phyloP scores from a whole-genome alignment of 1,140 invertebrate genomes.

The Stegodyphus dumicola region DNA sequence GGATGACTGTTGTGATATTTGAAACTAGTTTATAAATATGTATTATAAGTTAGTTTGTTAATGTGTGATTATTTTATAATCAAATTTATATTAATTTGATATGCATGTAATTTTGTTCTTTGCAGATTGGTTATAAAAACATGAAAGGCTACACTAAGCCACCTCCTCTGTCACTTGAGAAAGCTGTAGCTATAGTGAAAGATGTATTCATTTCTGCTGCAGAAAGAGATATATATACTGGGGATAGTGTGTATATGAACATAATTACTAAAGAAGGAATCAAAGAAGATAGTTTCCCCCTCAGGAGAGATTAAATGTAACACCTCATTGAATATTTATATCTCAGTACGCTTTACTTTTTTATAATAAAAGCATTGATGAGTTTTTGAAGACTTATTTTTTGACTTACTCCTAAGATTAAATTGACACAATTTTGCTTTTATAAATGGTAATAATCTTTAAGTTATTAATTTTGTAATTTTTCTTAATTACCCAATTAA shows the following conservation, averaged over 20 bases:
- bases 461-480: no score
- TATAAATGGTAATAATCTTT: no score
- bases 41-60: no score
- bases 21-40: no score
- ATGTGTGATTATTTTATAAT: no score
- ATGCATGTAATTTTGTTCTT: neutral
- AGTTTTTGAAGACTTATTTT: no score
- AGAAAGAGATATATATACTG: constrained; percentile 97
- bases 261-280: constrained; percentile 92
- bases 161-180: constrained; percentile 77
- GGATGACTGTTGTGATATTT: no score
- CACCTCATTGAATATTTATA: neutral
- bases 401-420: no score
- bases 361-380: neutral
- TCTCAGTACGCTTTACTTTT: neutral
- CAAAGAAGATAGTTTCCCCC: constrained; percentile 65
- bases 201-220: constrained; percentile 97
- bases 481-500: no score
- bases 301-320: constrained; percentile 65
- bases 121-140: constrained; percentile 85
- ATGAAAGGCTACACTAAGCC: constrained; percentile 71
- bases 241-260: constrained; percentile 89
- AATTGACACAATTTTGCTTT: no score
- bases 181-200: constrained; percentile 85
- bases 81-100: no score